Percentiles rank a stretch among this genome's conserved stretches.
Evolutionary conservation across 2,113 vertebrate genomes (phyloP).

Genomic region (Hipposideros armiger): DNA sequence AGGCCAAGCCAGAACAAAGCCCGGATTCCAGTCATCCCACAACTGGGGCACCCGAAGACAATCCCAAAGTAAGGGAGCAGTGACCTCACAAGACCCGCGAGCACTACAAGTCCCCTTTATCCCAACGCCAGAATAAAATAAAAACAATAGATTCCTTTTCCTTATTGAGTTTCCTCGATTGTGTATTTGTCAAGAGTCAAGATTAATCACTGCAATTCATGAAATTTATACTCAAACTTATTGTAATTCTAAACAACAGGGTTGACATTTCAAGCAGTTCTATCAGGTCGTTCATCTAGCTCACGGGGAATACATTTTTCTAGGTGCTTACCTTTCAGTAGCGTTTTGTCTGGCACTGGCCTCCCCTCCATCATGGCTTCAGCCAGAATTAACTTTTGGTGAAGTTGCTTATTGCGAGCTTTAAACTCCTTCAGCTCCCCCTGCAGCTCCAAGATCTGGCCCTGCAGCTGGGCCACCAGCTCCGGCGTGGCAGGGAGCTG

Average conservation of each 20-base stretch:
- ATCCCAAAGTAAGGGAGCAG: not conserved
- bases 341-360: constrained; percentile 30
- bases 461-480: constrained; percentile 64
- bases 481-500: constrained; percentile 51
- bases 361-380: constrained; percentile 62
- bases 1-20: not conserved
- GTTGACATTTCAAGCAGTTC: constrained; percentile 35
- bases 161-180: not conserved
- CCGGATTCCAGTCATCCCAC: not conserved
- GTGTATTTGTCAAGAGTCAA: constrained; percentile 38
- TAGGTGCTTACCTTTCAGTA: constrained; percentile 82
- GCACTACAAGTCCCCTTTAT: not conserved
- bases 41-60: not conserved
- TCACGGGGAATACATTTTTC: not conserved
- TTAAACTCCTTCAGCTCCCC: constrained; percentile 85
- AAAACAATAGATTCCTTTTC: constrained; percentile 34
- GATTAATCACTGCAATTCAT: constrained; percentile 60
- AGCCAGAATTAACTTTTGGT: constrained; percentile 84
- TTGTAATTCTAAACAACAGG: constrained; percentile 67
- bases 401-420: constrained; percentile 80
- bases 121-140: not conserved
- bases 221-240: constrained; percentile 41
- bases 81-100: not conserved
- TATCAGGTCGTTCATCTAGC: not conserved
- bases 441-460: constrained; percentile 77